Base-by-base conservation (phyloP, 2,888 invertebrate species). In the Aphidoletes aphidimyza region DNA sequence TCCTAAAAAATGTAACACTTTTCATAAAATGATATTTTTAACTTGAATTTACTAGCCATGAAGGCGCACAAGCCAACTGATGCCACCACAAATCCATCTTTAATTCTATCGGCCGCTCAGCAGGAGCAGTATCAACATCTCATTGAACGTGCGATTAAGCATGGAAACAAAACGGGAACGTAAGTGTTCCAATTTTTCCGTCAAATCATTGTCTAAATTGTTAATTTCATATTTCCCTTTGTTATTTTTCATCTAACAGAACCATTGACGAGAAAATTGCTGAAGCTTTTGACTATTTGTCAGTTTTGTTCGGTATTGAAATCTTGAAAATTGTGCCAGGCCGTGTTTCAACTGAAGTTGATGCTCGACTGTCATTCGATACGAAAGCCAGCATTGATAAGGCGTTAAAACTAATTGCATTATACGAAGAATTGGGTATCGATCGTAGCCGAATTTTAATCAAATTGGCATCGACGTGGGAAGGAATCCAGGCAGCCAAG, bases 391-490 rank as follows among this genome's bases (percentile, higher is more conserved):
- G 98, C 88, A 93, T 99, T 87, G 92, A 93, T 14, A 98, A 98
- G 89, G 99, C 98, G 3, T 92, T 93, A 85, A 95, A 95, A 88
- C 91, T 99, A 81, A 98, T 99, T 87, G 91, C 93, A 85, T 91
- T 98, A 88, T 99, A 99, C 90, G 94, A 96, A 88, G 95, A 96
- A 86, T 93, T 94, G 88, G 98, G 98, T 6, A 94, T 99, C 85
- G 91, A 92, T 86, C 98, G 97, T 89, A 97, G 99, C 22, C 93
- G 99, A 85, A 94, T 99, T 89, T 92, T 99, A 30, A 99, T 99
- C 86, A 99, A 99, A 90, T 91, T 99, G 86, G 98, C 98, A 0
- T 97, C 98, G 0, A 99, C 99, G 0, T 99, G 99, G 99, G 99
- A 99, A 91, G 99, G 99, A 39, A 98, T 99, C 86, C 96, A 98